Evolutionary conservation across 2,888 invertebrate species (phyloP).

Genomic region (Temnothorax unifasciatus): DNA sequence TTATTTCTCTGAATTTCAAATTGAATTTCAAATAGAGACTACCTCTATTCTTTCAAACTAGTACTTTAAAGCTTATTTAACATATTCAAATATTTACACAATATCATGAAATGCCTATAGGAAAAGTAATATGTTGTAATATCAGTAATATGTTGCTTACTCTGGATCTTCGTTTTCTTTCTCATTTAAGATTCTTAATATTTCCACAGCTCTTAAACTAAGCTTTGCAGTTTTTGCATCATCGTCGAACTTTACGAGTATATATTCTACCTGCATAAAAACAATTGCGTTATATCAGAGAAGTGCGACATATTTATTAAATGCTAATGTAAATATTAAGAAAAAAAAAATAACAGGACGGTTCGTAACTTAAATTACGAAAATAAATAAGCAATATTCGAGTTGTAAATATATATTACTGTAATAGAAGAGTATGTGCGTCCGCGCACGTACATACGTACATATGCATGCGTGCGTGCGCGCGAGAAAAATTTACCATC

Average conservation of each 20-base stretch:
- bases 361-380: background rate
- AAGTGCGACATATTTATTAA: conserved; percentile 5
- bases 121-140: background rate
- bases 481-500: too few relatives aligned
- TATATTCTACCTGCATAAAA: conserved; percentile 93
- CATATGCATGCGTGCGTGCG: too few relatives aligned
- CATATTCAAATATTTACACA: conserved; percentile 15
- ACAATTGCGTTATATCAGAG: background rate
- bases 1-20: background rate
- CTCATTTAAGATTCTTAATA: conserved; percentile 93
- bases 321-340: conserved; percentile 17
- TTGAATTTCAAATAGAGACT: background rate
- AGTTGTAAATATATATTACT: background rate
- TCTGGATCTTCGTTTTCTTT: conserved; percentile 92
- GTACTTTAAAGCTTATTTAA: background rate
- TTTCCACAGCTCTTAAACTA: conserved; percentile 93
- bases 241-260: conserved; percentile 97
- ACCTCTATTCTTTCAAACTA: background rate
- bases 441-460: too few relatives aligned
- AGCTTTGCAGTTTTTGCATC: conserved; percentile 93
- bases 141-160: conserved; percentile 84
- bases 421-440: too few relatives aligned
- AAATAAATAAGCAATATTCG: background rate
- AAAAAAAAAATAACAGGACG: background rate
- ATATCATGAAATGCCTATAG: conserved; percentile 1